Evolutionary conservation across 2,888 invertebrate species (phyloP).

Genomic region (Chrysolina oricalcia): DNA sequence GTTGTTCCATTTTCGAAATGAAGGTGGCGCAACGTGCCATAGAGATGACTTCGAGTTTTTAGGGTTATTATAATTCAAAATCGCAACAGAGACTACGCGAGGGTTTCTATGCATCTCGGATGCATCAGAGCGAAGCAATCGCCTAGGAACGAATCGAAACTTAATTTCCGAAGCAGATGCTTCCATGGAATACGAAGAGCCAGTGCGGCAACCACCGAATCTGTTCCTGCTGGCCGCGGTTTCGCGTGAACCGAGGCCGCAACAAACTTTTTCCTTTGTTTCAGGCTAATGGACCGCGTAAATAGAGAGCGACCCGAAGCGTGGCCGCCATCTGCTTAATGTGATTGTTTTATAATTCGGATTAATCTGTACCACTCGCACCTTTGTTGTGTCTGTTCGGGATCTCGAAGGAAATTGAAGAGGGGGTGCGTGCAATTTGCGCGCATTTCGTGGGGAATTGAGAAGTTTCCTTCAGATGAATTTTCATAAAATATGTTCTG

Average conservation of each 20-base stretch:
- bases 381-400: not conserved
- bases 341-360: conserved; percentile 31
- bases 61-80: too few relatives aligned
- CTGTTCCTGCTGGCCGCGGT: conserved; percentile 50
- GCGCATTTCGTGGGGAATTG: too few relatives aligned
- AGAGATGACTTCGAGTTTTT: too few relatives aligned
- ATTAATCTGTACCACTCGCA: conserved; percentile 4
- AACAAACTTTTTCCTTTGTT: conserved; percentile 58
- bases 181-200: not conserved
- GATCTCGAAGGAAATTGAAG: conserved; percentile 13
- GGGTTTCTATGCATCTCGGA: too few relatives aligned
- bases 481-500: too few relatives aligned
- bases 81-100: too few relatives aligned
- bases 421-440: conserved; percentile 6
- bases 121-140: not conserved
- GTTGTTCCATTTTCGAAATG: too few relatives aligned
- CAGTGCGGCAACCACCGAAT: conserved; percentile 53
- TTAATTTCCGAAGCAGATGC: conserved; percentile 20
- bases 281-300: conserved; percentile 61
- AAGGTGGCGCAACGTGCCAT: too few relatives aligned
- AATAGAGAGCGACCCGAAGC: conserved; percentile 49
- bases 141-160: not conserved
- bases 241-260: conserved; percentile 49
- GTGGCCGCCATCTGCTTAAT: conserved; percentile 29
- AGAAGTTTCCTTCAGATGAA: too few relatives aligned